Base-by-base conservation (phyloP, 2,113 vertebrate genomes). In the Nesogale talazaci region DNA sequence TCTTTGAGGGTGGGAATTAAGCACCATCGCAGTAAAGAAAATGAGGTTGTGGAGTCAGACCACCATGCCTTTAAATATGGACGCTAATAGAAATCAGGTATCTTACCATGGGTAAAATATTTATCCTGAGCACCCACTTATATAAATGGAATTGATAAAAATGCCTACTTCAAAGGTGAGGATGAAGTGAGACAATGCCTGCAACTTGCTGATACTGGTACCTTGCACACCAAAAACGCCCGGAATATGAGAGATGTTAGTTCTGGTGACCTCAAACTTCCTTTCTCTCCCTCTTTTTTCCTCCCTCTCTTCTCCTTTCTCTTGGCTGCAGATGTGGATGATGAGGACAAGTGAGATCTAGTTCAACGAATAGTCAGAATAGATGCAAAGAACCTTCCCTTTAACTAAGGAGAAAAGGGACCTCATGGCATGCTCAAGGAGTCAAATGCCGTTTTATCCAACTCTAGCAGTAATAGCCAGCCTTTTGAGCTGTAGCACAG, bases 301-400 rank as follows among this genome's bases (percentile, higher is more conserved):
- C 72, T 46, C 31, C 74, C 10, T 75, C 7, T 76, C 6, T 36
- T 6, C 76, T 46, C n/a, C 9, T 34, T 46, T 63, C 38, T 79
- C 38, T 79, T 9, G 57, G 23, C 36, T 42, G 40, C 42, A 72
- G 40, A 46, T 31, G 40, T 63, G 25, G 76, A 67, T 70, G 40
- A 75, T 38, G 42, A 70, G 57, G 7, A 16, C 69, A 25, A 80
- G 63, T 4, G 19, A 61, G 78, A 82, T 67, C 56, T 67, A 93
- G 52, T 81, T 72, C 82, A 80, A 3, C 2, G 14, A 3, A 40
- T 67, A 36, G 67, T 90, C 59, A 92, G 52, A 77, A 63, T 17
- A 36, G 79, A 69, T 27, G 80, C 36, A 74, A 72, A 72, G 52
- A 89, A 76, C 25, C 75, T 67, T 38, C 72, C 89, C 78, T 92